phyloP scores from a whole-genome alignment of 2,113 vertebrate genomes.

The Rhinoderma darwinii region DNA sequence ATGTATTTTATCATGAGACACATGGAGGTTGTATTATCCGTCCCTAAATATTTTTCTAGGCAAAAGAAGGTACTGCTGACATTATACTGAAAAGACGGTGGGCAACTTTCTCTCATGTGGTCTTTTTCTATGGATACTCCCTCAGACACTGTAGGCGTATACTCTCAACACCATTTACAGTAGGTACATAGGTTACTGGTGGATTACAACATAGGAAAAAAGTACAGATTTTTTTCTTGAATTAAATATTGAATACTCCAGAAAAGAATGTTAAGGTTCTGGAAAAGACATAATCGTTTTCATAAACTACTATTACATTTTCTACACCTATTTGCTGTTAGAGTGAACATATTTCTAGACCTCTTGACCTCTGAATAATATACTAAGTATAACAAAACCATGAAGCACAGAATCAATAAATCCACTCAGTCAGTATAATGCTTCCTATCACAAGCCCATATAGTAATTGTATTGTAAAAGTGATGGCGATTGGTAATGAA shows the following conservation, averaged over 20 bases:
- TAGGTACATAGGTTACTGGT: neutral
- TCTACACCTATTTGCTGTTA: neutral
- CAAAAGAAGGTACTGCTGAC: too few relatives aligned
- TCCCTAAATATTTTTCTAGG: too few relatives aligned
- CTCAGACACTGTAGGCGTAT: too few relatives aligned
- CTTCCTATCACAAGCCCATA: conserved; percentile 37
- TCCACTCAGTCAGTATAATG: conserved; percentile 29
- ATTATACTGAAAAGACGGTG: too few relatives aligned
- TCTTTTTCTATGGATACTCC: too few relatives aligned
- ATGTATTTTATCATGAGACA: neutral
- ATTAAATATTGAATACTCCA: neutral
- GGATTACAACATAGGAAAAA: neutral
- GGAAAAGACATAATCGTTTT: neutral
- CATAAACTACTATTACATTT: neutral
- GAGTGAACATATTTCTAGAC: neutral
- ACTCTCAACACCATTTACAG: too few relatives aligned
- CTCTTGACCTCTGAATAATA: conserved; percentile 31
- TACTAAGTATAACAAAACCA: conserved; percentile 42
- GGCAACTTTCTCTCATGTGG: too few relatives aligned
- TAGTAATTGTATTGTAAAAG: conserved; percentile 44
- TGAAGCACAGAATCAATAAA: conserved; percentile 38
- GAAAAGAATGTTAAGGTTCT: too few relatives aligned
- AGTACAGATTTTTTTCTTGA: too few relatives aligned
- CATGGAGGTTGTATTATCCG: too few relatives aligned
- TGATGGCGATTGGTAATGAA: conserved; percentile 43